Evolutionary conservation across 1,140 invertebrate species (phyloP), one percentile per base, ranked within the genome.

Genomic region (Pseudomyrmex sp.): DNA sequence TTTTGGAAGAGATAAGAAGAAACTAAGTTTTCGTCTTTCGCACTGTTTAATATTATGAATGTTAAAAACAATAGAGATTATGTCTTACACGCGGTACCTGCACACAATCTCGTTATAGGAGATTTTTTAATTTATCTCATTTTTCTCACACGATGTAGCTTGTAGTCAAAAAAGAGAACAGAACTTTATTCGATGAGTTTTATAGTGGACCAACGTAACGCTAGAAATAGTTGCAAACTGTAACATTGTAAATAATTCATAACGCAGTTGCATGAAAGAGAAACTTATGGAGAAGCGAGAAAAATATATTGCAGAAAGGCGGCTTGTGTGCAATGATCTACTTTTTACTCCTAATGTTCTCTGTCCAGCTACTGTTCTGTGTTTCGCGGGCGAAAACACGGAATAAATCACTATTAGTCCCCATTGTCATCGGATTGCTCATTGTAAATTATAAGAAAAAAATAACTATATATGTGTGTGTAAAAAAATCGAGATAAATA

Each of bases 141-240:
- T 0, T 35, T 35, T 35, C 35, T 2, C 13, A n/a, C 12, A 58
- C n/a, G 52, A 18, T 61, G 12, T 61, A 75, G 56, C 8, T 35
- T 59, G 61, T 65, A 23, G 52, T 59, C 46, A 58, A 50, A 52
- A 75, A 59, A n/a, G 9, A 8, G 72, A 56, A 63, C 15, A 54
- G 50, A 58, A 54, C 5, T 74, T 84, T 62, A 80, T 18, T 61
- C 15, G 9, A 63, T 72, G 61, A 66, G 52, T 65, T 79, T 35
- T 46, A 79, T 79, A 88, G 69, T 72, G 87, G 87, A 89, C 87
- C 87, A 88, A 88, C 58, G 13, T 75, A 63, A 82, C 48, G 61
- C 10, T 62, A 63, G 54, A 35, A 35, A 59, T 62, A 68, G 15
- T 50, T 26, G 48, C 73, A 70, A 58, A 63, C 23, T 62, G 63